Base-by-base conservation (phyloP, 2,113 vertebrate species). In the Dicrurus megarhynchus region DNA sequence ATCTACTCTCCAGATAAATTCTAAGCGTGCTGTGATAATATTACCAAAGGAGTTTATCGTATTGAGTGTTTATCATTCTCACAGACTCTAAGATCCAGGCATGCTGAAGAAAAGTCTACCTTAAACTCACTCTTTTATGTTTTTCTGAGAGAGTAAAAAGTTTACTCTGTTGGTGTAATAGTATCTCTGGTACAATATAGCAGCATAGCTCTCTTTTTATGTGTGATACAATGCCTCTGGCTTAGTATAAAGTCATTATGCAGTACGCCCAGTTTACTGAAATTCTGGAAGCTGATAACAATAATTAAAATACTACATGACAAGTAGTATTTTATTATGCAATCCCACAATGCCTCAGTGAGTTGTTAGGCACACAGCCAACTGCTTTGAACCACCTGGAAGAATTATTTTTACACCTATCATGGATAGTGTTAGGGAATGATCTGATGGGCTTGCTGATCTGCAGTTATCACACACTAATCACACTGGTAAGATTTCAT, bases 381-480 rank as follows among this genome's bases (percentile, higher is more conserved):
- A 89, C 33, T 93, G 46, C 90, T 93, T 67, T 87, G 82, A 92
- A 90, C 55, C 93, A 97, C 83, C 69, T 89, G 85, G 61, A 90
- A 81, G n/a, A 94, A 85, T 91, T 91, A 61, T 90, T 93, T 96
- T 87, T 90, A 50, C 30, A 78, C 23, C 21, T 84, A 39, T 59
- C 21, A 2, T 35, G 53, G 46, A 37, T 52, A 63, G 53, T 39
- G 20, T 55, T 85, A 64, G 33, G 26, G 20, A 67, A 81, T n/a
- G 14, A 63, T 87, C 47, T 59, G 28, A 78, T 76, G 63, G 89
- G 28, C 76, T 83, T 70, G 23, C 37, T 69, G 52, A 47, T 77
- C 61, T 84, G 55, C 55, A 37, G 64, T 87, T 93, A 63, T 20
- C 63, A 59, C 50, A 87, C 47, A 42, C 42, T 87, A 84, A 89